Conservation (phyloP, 2,797 vertebrate species). For the Eulemur mongoz region DNA sequence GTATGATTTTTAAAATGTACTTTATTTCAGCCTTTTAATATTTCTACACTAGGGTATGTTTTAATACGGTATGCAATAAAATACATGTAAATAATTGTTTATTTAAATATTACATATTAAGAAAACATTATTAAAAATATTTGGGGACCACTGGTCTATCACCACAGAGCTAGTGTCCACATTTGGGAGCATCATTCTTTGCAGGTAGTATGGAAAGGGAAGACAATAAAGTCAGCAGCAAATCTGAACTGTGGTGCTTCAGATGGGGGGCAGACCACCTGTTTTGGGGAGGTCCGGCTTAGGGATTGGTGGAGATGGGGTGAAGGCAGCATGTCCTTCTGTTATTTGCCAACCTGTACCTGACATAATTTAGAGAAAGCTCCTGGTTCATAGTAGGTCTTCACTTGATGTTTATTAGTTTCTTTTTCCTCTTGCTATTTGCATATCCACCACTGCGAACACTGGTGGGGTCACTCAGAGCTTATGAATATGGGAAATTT, state of each 20-base stretch:
- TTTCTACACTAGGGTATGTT: background rate
- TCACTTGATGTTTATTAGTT: background rate
- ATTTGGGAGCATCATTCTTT: background rate
- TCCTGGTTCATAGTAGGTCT: background rate
- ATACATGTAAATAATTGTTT: background rate
- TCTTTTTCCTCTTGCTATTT: background rate
- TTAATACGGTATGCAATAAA: background rate
- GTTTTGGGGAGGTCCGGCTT: background rate
- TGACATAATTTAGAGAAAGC: background rate
- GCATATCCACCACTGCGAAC: background rate
- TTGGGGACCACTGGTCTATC: background rate
- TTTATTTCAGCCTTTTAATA: slow-evolving; percentile 21
- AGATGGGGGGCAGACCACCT: background rate
- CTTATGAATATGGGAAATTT: background rate
- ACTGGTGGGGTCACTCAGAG: background rate
- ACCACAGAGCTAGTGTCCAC: background rate
- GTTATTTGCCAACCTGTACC: background rate
- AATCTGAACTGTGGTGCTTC: background rate
- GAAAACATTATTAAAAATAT: background rate
- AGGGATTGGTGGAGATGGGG: background rate
- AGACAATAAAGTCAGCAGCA: background rate
- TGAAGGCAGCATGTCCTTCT: background rate
- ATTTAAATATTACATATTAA: background rate
- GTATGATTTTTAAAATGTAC: background rate
- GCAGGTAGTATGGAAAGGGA: background rate